A percentile compares a stretch with the other conserved stretches of the same genome.
These are phyloP conservation scores for Kryptolebias ocellatus DNA, from an alignment of 2,797 vertebrate genomes.

Conservation along the genomic window DNA sequence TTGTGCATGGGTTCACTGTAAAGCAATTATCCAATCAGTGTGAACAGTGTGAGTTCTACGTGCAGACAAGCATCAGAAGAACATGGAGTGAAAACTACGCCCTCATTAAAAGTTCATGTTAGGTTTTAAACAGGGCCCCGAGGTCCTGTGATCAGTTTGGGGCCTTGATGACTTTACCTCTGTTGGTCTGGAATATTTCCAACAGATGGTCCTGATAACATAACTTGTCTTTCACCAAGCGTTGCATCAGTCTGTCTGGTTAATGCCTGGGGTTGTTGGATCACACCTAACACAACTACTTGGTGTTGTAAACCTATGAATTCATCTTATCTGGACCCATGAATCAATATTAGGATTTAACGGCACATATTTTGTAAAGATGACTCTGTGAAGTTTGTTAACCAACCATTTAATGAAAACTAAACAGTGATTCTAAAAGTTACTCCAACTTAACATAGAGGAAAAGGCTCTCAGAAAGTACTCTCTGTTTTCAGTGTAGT, in stretches of 20 bases:
- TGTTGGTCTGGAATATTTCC: slow-evolving; percentile 58
- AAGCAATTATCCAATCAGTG: slow-evolving; percentile 33
- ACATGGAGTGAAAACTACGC: slow-evolving; percentile 33
- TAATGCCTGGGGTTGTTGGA: slow-evolving; percentile 40
- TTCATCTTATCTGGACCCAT: slow-evolving; percentile 21
- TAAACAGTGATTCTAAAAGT: neutral
- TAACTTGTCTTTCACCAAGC: slow-evolving; percentile 49
- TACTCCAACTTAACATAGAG: neutral
- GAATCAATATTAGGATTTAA: slow-evolving; percentile 24
- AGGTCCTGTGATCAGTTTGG: slow-evolving; percentile 60
- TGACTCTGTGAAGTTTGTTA: neutral
- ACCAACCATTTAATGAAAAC: neutral
- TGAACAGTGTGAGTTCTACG: slow-evolving; percentile 30
- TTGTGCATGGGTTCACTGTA: slow-evolving; percentile 26
- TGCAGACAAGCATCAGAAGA: slow-evolving; percentile 49
- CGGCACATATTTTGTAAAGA: neutral
- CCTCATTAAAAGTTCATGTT: slow-evolving; percentile 49
- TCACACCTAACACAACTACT: slow-evolving; percentile 41
- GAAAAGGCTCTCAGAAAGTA: too few relatives aligned
- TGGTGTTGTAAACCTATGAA: slow-evolving; percentile 46
- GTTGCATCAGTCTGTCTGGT: slow-evolving; percentile 37
- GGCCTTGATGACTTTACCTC: slow-evolving; percentile 66
- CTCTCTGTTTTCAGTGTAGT: too few relatives aligned
- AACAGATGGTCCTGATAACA: slow-evolving; percentile 69
- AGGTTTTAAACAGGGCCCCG: slow-evolving; percentile 46